Percentiles rank a stretch among this genome's conserved stretches.
phyloP scores from a whole-genome alignment of 2,797 vertebrate species.

The Malurus leucopterus region DNA sequence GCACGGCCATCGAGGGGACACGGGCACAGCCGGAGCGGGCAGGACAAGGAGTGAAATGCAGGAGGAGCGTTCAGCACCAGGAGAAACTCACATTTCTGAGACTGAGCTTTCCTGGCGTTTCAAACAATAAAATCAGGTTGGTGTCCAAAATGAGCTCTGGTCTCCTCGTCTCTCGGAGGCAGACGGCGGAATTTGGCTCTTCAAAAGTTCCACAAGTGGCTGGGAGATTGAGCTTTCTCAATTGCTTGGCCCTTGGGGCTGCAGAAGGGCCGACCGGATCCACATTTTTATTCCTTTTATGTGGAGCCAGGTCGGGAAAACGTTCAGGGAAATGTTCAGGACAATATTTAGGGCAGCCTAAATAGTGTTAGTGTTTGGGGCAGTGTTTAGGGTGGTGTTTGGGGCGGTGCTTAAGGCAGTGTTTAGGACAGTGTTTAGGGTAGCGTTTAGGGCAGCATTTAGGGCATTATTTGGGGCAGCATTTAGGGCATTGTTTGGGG shows the following conservation, averaged over 20 bases:
- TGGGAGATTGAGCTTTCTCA: not conserved
- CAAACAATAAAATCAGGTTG: not conserved
- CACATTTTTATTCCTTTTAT: not conserved
- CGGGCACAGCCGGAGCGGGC: not conserved
- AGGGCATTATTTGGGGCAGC: too few relatives aligned
- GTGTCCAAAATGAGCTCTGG: fast-evolving
- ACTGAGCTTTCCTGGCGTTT: not conserved
- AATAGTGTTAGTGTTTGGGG: not conserved
- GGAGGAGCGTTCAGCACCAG: not conserved
- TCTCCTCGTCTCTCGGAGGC: not conserved
- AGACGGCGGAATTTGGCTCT: not conserved
- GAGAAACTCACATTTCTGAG: not conserved
- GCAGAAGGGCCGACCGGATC: fast-evolving
- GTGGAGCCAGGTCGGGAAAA: not conserved
- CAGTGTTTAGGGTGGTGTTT: fast-evolving
- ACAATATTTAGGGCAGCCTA: not conserved
- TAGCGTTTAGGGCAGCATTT: too few relatives aligned
- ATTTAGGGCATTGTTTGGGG: not conserved
- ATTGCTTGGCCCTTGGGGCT: not conserved
- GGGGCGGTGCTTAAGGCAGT: too few relatives aligned
- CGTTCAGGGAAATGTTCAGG: not conserved
- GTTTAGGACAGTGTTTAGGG: not conserved
- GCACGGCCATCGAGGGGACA: fast-evolving
- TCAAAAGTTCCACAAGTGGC: not conserved
- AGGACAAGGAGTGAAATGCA: not conserved